Evolutionary conservation across 2,113 vertebrate species (phyloP).

Genomic region (Chaetops frenatus): DNA sequence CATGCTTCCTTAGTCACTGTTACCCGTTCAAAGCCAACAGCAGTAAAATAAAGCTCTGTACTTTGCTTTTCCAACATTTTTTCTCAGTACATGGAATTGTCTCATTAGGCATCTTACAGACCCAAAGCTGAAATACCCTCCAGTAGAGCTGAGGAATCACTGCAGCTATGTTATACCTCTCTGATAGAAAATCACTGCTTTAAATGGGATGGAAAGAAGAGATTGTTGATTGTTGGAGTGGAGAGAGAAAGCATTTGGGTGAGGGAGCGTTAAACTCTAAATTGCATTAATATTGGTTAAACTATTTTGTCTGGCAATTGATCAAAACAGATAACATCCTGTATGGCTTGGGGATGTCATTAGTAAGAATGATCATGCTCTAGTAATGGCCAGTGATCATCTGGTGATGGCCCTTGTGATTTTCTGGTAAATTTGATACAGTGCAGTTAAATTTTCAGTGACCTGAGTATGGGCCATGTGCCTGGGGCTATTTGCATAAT

Average conservation of each 20-base stretch:
- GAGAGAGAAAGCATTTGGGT: neutral
- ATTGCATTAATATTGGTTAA: slow-evolving; percentile 44
- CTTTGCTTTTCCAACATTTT: neutral
- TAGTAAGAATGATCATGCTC: neutral
- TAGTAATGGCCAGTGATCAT: neutral
- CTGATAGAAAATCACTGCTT: slow-evolving; percentile 15
- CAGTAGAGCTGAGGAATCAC: neutral
- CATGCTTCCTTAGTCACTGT: neutral
- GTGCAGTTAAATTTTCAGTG: slow-evolving; percentile 5
- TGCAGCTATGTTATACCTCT: neutral
- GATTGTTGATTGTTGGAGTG: slow-evolving; percentile 15
- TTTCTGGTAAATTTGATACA: slow-evolving; percentile 29
- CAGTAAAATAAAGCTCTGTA: neutral
- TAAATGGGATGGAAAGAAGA: slow-evolving; percentile 35
- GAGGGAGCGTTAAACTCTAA: slow-evolving; percentile 24
- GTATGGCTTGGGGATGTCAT: neutral
- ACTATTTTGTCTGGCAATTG: slow-evolving; percentile 40
- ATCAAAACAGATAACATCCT: slow-evolving; percentile 14
- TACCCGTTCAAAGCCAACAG: neutral
- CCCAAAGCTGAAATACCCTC: neutral
- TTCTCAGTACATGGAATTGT: neutral
- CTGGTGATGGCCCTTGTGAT: neutral
- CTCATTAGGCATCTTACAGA: neutral
- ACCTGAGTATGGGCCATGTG: neutral
- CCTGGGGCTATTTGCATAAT: neutral